These are phyloP conservation scores for Amphiprion clarkii DNA, from an alignment of 2,797 vertebrate species.

Conservation along the genomic window DNA sequence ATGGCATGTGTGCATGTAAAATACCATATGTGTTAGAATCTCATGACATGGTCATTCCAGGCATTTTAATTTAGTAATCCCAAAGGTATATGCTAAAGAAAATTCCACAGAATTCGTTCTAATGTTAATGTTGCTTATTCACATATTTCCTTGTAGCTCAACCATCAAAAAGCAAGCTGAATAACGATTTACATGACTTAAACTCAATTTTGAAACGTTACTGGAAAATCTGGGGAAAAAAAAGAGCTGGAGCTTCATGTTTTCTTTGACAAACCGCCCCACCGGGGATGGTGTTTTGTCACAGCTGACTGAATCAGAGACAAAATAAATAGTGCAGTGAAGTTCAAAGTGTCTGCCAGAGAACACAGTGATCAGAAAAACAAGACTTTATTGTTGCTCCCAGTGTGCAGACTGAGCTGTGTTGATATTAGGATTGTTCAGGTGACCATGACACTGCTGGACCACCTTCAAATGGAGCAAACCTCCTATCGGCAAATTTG, in stretches of 20 bases:
- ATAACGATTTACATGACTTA: background rate
- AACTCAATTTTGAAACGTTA: background rate
- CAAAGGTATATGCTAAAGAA: background rate
- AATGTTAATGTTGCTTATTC: too few relatives aligned
- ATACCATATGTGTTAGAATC: background rate
- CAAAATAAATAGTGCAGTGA: slow-evolving; percentile 63
- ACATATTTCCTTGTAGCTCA: background rate
- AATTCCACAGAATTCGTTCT: background rate
- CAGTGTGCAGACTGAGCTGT: slow-evolving; percentile 45
- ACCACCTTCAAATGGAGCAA: slow-evolving; percentile 54
- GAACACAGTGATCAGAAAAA: slow-evolving; percentile 55
- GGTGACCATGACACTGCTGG: slow-evolving; percentile 53
- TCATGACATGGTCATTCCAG: background rate
- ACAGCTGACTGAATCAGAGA: slow-evolving; percentile 61
- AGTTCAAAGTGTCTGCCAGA: slow-evolving; percentile 54
- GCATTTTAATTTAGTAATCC: background rate
- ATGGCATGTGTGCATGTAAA: background rate
- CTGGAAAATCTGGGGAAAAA: slow-evolving; percentile 1
- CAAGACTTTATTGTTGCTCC: slow-evolving; percentile 63
- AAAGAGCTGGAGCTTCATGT: slow-evolving; percentile 21
- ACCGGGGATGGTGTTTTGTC: slow-evolving; percentile 51
- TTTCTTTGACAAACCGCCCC: slow-evolving; percentile 49
- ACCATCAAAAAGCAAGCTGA: background rate
- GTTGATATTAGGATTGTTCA: slow-evolving; percentile 52
- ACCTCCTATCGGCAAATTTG: slow-evolving; percentile 17